Base-by-base conservation (phyloP, 2,113 vertebrate genomes). In the Carassius gibelio region DNA sequence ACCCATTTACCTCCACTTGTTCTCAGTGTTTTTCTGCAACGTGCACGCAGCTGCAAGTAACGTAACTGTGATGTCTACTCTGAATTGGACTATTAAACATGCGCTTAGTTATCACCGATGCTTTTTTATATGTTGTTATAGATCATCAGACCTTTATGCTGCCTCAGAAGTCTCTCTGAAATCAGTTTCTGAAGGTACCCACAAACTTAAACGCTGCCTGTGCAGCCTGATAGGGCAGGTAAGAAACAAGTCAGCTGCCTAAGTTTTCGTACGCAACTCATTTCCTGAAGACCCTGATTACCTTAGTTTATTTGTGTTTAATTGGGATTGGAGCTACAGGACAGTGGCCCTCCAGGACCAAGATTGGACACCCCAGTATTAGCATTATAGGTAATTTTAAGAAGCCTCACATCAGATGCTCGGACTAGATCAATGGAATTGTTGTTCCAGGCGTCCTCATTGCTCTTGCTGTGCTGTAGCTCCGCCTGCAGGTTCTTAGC, bases 361-460 rank as follows among this genome's bases (percentile, higher is more conserved):
- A 8, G 23, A 55, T 8, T 34, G 1, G 48, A 76, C 23, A 23
- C 71, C 42, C 38, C n/a, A 23, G 19, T 79, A 13, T 23, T 42
- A 8, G 10, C 34, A 15, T n/a, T 42, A 62, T 62, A 19, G 15
- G 13, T n/a, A 1, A 26, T 17, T 66, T 48, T 15, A 48, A 64
- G 34, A 23, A 10, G 42, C 83, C 96, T 92, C 87, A 99, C 98
- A 91, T 98, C 96, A 19, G 96, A 97, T 23, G 98, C 97, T 89
- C 95, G 93, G 88, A 99, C 96, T n/a, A 99, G 94, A 84, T 99
- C 97, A 10, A 99, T 94, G 0, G 97, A 94, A 17, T 95, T 98
- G 85, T 94, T 94, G 92, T 99, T 99, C 98, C 98, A 99, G 0
- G 98, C 97, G 0, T 97, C 96, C 81, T 98, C 98, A 84, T 95